Evolutionary conservation across 2,797 vertebrate species (phyloP).

Genomic region (Peromyscus melanophrys): DNA sequence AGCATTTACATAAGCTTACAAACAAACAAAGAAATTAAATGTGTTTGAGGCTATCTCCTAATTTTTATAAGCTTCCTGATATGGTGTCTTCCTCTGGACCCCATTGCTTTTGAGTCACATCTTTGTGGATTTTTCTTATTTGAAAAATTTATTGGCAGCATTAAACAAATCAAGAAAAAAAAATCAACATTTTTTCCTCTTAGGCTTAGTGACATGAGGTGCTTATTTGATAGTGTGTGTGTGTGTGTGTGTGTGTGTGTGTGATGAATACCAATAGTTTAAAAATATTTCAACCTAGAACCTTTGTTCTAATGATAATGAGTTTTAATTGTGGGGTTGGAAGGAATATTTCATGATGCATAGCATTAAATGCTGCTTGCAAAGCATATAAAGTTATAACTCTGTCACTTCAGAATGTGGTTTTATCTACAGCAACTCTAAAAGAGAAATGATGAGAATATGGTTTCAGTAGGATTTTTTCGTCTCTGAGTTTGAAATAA

Average conservation of each 20-base stretch:
- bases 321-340: slow-evolving; percentile 36
- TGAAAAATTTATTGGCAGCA: slow-evolving; percentile 38
- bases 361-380: slow-evolving; percentile 26
- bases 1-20: not conserved
- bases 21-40: not conserved
- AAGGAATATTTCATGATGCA: slow-evolving; percentile 58
- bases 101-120: not conserved
- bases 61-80: not conserved
- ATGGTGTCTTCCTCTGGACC: not conserved
- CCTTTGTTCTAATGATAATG: slow-evolving; percentile 60
- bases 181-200: not conserved
- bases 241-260: not conserved
- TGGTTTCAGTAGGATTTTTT: not conserved
- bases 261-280: slow-evolving; percentile 14
- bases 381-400: slow-evolving; percentile 21
- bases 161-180: slow-evolving; percentile 50
- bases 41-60: not conserved
- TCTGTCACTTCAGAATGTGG: slow-evolving; percentile 29
- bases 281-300: slow-evolving; percentile 48
- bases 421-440: slow-evolving; percentile 48
- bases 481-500: slow-evolving; percentile 13
- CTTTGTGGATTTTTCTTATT: slow-evolving; percentile 36
- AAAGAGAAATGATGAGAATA: slow-evolving; percentile 6
- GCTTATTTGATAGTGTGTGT: not conserved
- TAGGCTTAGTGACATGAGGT: slow-evolving; percentile 17